Evolutionary conservation across 2,113 vertebrate genomes (phyloP), one percentile per base, ranked within the genome.

Genomic region (Trogon surrucura): DNA sequence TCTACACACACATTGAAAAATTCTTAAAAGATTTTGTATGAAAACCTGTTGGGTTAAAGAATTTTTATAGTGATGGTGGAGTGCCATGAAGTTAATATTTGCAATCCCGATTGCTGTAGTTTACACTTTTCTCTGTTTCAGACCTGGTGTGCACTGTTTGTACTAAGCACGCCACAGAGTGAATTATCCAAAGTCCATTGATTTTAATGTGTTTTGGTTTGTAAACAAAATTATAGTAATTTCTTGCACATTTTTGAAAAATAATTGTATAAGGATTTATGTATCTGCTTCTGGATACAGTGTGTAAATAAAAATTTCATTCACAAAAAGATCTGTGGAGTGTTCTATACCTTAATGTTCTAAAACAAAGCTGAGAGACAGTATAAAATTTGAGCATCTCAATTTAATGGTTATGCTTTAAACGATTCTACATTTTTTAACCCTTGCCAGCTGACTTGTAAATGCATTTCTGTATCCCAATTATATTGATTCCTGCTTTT

Each of bases 191-290:
- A 98, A 99, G 98, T 98, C 98, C 98, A 98, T 98, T 98, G 96
- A 98, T 98, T 99, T 98, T 98, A 98, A 98, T 95, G 98, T 98
- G 98, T 98, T 98, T 98, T 98, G 98, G 96, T 98, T 98, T 97
- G 98, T 97, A 98, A 97, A 97, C 97, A 97, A 98, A 98, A 98
- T 98, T 98, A 98, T 98, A 98, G 98, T 99, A 98, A 99, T 99
- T 99, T 99, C 98, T 99, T 99, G 99, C 99, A 99, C 99, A 99
- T 98, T 99, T 99, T 99, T 97, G 97, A 98, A 98, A 99, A 99
- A 99, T 98, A 98, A 98, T 99, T 99, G 97, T 98, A 98, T 98
- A 98, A 98, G 96, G 98, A 97, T 98, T 98, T 99, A 99, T 99
- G 98, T 99, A 99, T 99, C 98, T 99, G 97, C 98, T 98, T 98